Evolutionary conservation across 2,797 vertebrate species (phyloP), one percentile per base, ranked within the genome.

Genomic region (Dallia pectoralis): DNA sequence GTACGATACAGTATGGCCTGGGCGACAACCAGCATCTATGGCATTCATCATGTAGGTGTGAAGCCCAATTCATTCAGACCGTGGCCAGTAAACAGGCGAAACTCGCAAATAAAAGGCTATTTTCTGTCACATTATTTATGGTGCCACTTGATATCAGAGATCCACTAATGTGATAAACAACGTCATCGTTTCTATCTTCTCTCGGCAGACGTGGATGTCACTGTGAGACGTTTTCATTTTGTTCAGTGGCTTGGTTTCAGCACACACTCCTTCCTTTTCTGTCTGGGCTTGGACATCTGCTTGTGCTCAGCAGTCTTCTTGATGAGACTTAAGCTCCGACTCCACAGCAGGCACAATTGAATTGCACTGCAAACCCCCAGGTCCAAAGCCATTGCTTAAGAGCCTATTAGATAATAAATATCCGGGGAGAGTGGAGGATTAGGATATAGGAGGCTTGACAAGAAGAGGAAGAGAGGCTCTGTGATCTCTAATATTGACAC

Each of bases 331-430:
- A 82, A 82, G 76, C 56, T 68, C 67, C 72, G 77, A 82, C 79
- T 8, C 61, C 33, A 4, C 53, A 69, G 68, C 40, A 78, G 70
- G 74, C 36, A 63, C 70, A 87, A 86, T 84, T 87, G 73, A 83
- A 85, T 79, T 83, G 80, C 69, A 59, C 61, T 7, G 56, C 72
- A n/a, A 25, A 8, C 53, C n/a, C 62, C 61, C 77, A 32, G 79
- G 80, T 85, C 75, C 77, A 82, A 85, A 83, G 77, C 81, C 82
- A 75, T 80, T 74, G 67, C 83, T 72, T 81, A 76, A 82, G 75
- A 77, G 63, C 62, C 80, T 68, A 71, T 76, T 77, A 82, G 73
- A 85, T 84, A 77, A 82, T 74, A 27, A 14, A 79, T 72, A 33
- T 71, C n/a, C 2, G 15, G 53, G 79, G 40, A 1, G 40, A 11